Conservation (phyloP, 2,888 invertebrate genomes). For the Embidobia sp. region DNA sequence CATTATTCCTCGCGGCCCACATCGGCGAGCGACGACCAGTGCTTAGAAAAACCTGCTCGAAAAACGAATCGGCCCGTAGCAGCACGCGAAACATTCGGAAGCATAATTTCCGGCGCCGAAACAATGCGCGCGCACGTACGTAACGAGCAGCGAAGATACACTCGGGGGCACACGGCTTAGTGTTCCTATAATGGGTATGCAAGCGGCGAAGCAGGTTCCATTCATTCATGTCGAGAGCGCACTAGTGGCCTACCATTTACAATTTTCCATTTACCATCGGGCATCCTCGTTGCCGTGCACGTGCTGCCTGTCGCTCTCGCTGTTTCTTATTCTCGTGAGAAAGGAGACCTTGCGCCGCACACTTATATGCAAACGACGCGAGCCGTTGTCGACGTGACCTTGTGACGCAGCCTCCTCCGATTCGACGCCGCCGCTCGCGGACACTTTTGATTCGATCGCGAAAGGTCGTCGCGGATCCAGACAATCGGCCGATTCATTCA, state of each 20-base stretch:
- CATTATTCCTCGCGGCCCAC: too few species aligned
- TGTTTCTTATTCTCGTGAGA: conserved; percentile 67
- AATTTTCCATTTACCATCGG: conserved; percentile 78
- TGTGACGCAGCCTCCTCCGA: conserved; percentile 50
- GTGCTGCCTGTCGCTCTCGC: conserved; percentile 65
- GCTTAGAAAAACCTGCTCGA: too few species aligned
- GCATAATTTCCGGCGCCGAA: conserved; percentile 7
- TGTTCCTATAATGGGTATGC: conserved; percentile 78
- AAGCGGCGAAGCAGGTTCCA: conserved; percentile 80
- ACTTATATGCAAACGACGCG: conserved; percentile 61
- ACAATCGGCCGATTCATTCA: conserved; percentile 49
- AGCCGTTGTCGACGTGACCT: conserved; percentile 58
- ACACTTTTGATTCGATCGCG: conserved; percentile 47
- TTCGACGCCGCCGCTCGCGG: conserved; percentile 22
- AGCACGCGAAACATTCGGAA: conserved; percentile 3
- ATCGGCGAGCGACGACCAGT: too few species aligned
- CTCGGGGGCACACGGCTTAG: conserved; percentile 52
- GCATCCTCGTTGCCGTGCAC: conserved; percentile 70
- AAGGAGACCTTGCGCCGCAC: conserved; percentile 64
- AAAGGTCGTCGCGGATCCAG: conserved; percentile 32
- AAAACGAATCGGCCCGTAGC: too few species aligned
- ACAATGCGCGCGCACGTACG: conserved; percentile 34
- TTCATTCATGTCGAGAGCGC: conserved; percentile 79
- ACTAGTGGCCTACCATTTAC: conserved; percentile 77
- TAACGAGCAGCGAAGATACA: conserved; percentile 38